Evolutionary conservation across 2,113 vertebrate species (phyloP).

Genomic region (Corydoras sp.): DNA sequence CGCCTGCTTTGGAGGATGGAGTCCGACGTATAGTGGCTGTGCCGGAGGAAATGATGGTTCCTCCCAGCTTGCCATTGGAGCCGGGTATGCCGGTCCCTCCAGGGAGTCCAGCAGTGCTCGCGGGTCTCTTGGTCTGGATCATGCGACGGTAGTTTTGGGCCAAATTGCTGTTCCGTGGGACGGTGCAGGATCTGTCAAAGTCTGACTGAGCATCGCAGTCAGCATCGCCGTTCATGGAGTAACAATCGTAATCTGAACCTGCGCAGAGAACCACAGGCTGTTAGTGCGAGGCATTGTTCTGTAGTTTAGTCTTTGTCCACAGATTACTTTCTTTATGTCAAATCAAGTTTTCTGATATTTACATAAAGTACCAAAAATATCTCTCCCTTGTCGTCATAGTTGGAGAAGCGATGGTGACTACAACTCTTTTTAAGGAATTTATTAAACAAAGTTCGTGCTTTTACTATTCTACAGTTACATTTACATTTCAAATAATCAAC

Average conservation of each 20-base stretch:
- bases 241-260: constrained; percentile 96
- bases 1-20: constrained; percentile 86
- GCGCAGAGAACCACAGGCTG: neutral
- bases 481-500: too few species aligned
- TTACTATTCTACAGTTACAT: too few species aligned
- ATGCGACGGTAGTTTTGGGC: constrained; percentile 95
- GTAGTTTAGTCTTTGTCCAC: too few species aligned
- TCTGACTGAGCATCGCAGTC: constrained; percentile 79
- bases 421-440: too few species aligned
- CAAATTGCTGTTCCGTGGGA: constrained; percentile 93
- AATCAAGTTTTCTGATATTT: too few species aligned
- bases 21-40: constrained; percentile 94
- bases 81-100: constrained; percentile 60
- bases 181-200: constrained; percentile 93
- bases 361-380: too few species aligned
- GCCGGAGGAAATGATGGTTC: constrained; percentile 71
- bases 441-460: too few species aligned
- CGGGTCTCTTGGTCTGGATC: constrained; percentile 94
- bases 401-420: too few species aligned
- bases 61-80: constrained; percentile 54
- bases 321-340: too few species aligned
- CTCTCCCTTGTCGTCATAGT: too few species aligned
- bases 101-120: constrained; percentile 85
- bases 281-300: too few species aligned
- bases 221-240: constrained; percentile 86